Conservation (phyloP, 2,888 invertebrate genomes). For the Napeogenes inachia region DNA sequence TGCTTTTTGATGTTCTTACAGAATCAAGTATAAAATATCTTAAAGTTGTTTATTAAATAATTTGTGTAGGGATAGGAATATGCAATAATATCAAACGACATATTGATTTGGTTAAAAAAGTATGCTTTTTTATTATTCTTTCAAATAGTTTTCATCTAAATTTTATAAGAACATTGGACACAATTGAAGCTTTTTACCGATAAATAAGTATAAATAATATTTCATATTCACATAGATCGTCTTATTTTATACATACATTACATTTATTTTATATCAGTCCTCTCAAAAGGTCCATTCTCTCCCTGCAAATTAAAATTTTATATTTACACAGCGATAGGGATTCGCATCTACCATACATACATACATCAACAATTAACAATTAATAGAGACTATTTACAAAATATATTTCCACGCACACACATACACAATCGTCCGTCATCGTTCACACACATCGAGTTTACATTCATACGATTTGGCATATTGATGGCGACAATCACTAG, state of each 20-base stretch:
- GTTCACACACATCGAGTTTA: slow-evolving; percentile 52
- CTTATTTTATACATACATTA: slow-evolving; percentile 77
- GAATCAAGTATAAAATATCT: no score
- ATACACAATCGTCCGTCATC: slow-evolving; percentile 58
- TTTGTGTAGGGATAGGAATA: no score
- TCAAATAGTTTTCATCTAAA: slow-evolving; percentile 78
- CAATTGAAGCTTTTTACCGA: slow-evolving; percentile 78
- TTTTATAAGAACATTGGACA: slow-evolving; percentile 79
- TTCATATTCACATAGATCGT: slow-evolving; percentile 77
- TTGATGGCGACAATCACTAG: slow-evolving; percentile 73
- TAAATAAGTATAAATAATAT: slow-evolving; percentile 78
- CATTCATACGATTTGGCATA: slow-evolving; percentile 75
- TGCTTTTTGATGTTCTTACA: no score
- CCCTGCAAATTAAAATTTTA: slow-evolving; percentile 76
- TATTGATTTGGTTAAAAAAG: slow-evolving; percentile 75
- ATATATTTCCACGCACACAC: slow-evolving; percentile 52
- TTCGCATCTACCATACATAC: slow-evolving; percentile 76
- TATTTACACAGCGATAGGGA: slow-evolving; percentile 78
- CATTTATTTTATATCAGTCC: slow-evolving; percentile 78
- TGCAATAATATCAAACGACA: slow-evolving; percentile 45
- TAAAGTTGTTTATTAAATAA: no score
- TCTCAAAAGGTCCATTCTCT: slow-evolving; percentile 78
- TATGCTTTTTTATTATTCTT: slow-evolving; percentile 78
- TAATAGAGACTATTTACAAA: slow-evolving; percentile 78
- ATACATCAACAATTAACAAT: slow-evolving; percentile 78